Conservation (phyloP, 2,797 vertebrate genomes). For the Dromococcyx pavoninus region DNA sequence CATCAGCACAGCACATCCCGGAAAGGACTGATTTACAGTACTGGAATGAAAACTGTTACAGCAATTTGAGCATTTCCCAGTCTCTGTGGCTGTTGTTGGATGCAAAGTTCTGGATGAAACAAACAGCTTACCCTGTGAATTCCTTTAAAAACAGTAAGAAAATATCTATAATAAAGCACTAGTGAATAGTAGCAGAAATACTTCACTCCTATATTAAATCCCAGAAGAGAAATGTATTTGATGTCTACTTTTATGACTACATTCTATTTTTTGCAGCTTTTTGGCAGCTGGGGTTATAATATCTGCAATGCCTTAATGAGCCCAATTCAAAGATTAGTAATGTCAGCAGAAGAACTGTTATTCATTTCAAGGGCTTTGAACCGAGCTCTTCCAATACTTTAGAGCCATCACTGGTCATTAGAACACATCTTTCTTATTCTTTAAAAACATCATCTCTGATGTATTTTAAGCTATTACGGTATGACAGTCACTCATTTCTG, state of each 20-base stretch:
- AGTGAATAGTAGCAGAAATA: background rate
- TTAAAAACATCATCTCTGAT: background rate
- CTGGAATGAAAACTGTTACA: background rate
- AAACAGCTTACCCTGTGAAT: background rate
- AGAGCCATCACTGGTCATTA: slow-evolving; percentile 22
- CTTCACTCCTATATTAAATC: background rate
- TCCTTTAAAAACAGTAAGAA: background rate
- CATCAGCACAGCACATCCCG: slow-evolving; percentile 7
- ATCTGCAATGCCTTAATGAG: slow-evolving; percentile 41
- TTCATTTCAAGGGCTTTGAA: slow-evolving; percentile 40
- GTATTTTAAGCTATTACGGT: slow-evolving; percentile 36
- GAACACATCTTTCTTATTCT: slow-evolving; percentile 6
- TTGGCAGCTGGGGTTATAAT: slow-evolving; percentile 33
- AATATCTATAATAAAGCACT: background rate
- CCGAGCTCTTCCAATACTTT: slow-evolving; percentile 17
- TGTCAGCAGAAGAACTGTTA: slow-evolving; percentile 37
- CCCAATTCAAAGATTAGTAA: slow-evolving; percentile 21
- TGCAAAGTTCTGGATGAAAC: background rate
- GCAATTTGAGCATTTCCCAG: background rate
- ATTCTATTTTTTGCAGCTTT: background rate
- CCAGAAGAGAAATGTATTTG: slow-evolving; percentile 13
- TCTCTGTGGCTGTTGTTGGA: background rate
- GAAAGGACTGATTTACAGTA: background rate
- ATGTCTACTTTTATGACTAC: slow-evolving; percentile 51
- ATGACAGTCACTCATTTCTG: background rate